These are phyloP conservation scores for Turdus rufiventris DNA, from an alignment of 2,113 vertebrate species.

Conservation along the genomic window DNA sequence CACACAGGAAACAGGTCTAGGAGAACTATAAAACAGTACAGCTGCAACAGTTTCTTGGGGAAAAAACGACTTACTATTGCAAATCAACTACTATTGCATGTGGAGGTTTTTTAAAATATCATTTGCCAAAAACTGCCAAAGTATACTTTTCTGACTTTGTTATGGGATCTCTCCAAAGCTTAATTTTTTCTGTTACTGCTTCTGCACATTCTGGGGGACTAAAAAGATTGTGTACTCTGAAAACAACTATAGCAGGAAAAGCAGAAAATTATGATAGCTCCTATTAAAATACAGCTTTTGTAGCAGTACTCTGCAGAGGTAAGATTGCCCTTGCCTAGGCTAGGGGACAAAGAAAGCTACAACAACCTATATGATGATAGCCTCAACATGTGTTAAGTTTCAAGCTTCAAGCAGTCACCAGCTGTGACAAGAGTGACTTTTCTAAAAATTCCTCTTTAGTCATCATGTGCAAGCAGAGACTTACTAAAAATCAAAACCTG, in stretches of 20 bases:
- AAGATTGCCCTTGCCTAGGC: background rate
- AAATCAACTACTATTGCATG: background rate
- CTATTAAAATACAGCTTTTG: background rate
- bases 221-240: background rate
- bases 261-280: background rate
- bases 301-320: background rate
- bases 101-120: background rate
- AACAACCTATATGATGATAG: background rate
- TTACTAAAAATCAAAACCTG: background rate
- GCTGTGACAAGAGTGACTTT: slow-evolving; percentile 27
- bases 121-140: background rate
- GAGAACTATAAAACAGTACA: background rate
- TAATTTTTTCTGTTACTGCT: background rate
- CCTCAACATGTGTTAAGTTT: background rate
- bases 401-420: background rate
- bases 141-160: background rate
- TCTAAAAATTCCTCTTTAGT: slow-evolving; percentile 44
- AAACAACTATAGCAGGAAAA: background rate
- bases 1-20: background rate
- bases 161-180: background rate
- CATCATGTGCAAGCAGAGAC: background rate
- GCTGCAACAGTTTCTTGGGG: background rate
- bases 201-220: background rate
- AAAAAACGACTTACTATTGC: background rate
- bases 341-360: background rate